A percentile compares a stretch with the other conserved stretches of the same genome.
Conservation (phyloP, 92 coral and sea anemone species). For the Scolanthus callimorphus region DNA sequence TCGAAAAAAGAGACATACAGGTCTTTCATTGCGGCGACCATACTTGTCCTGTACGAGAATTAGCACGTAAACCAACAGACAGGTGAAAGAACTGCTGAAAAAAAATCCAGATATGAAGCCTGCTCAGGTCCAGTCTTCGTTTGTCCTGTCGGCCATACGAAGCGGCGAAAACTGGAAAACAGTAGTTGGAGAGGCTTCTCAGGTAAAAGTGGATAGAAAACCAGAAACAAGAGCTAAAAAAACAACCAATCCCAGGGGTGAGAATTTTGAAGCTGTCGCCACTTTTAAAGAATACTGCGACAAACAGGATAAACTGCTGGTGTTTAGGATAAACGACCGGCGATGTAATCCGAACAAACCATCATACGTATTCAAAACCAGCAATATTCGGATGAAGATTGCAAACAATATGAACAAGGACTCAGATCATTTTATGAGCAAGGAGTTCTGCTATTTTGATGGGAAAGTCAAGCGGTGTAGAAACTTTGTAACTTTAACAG, state of each 20-base stretch:
- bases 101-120: slow-evolving; percentile 41
- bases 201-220: slow-evolving; percentile 24
- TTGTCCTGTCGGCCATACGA: slow-evolving; percentile 23
- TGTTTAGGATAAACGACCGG: no score
- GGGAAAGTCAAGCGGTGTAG: slow-evolving; percentile 57
- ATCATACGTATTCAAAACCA: no score
- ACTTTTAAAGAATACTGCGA: slow-evolving; percentile 35
- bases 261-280: slow-evolving; percentile 47
- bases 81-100: slow-evolving; percentile 16
- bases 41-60: slow-evolving; percentile 41
- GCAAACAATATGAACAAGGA: slow-evolving; percentile 41
- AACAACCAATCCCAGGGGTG: slow-evolving; percentile 37
- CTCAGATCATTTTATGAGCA: slow-evolving; percentile 39
- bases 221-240: slow-evolving; percentile 29
- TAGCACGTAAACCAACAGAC: no score
- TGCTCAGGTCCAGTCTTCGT: slow-evolving; percentile 35
- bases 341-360: no score
- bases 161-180: slow-evolving; percentile 25
- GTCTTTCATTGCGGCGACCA: slow-evolving; percentile 33
- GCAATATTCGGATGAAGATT: no score
- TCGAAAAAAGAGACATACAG: not conserved
- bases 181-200: slow-evolving; percentile 23
- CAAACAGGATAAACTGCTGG: slow-evolving; percentile 21
- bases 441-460: no score
- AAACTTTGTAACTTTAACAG: slow-evolving; percentile 45